Base-by-base conservation (phyloP, 2,797 vertebrate genomes). In the Gila robusta region DNA sequence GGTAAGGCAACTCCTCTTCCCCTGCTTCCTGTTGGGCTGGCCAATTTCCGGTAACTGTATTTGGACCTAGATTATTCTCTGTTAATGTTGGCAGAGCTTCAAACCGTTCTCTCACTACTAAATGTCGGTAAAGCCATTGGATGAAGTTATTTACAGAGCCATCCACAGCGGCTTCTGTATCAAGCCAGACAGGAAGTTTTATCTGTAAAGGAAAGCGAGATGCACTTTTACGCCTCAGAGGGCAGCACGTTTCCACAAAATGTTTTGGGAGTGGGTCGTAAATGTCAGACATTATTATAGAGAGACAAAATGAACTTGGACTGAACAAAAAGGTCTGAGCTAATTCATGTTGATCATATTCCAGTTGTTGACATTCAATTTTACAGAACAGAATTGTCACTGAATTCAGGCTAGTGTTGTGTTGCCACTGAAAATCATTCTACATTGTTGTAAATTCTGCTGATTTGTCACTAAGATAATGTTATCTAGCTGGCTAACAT, bases 61-160 rank as follows among this genome's bases (percentile, higher is more conserved):
- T 78, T 87, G 86, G 87, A 90, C 79, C 54, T 9, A 73, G 79
- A 56, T 81, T 86, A 80, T 83, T 90, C 82, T 39, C 89, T 84
- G 91, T 89, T 76, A 90, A 89, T 85, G 87, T 71, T 93, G 94
- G 91, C 91, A 90, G 69, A 82, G 88, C 86, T 92, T 92, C 87
- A 93, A 89, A 94, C 71, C 81, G 86, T 89, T 86, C 70, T 90
- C 81, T 89, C 77, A 80, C 69, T 92, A 87, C 82, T 82, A 83
- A 84, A 89, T 81, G 49, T 79, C 56, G 83, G 87, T 83, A 87
- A 82, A 85, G 89, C 67, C 85, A 88, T 8, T 71, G 72, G 66
- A 32, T 83, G 41, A 86, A 39, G 79, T 37, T 87, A 84, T 88
- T 87, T 88, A 85, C 8, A 86, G 73, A 86, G 32, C 23, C 70